These are phyloP conservation scores for Ctenochaetus hawaiiensis DNA, from an alignment of 2,797 vertebrate genomes.

Conservation along the genomic window DNA sequence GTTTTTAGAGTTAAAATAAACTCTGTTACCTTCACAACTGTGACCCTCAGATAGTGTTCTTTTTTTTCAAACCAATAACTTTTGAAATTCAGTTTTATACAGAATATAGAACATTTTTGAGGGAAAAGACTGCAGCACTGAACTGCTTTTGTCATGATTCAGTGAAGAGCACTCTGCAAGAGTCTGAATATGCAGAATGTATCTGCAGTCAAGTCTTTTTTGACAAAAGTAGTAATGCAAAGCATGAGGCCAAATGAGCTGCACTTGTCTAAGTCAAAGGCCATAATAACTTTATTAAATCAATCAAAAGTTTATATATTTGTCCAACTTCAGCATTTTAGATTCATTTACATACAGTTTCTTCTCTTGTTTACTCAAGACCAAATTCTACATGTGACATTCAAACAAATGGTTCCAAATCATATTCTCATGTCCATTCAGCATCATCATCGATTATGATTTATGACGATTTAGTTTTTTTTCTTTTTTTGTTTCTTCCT, in stretches of 20 bases:
- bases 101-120: not conserved
- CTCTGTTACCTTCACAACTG: not conserved
- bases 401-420: slow-evolving; percentile 56
- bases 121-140: not conserved
- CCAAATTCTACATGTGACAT: slow-evolving; percentile 13
- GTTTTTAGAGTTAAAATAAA: not conserved
- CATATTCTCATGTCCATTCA: slow-evolving; percentile 65
- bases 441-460: slow-evolving; percentile 76
- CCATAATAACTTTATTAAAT: not conserved
- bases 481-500: slow-evolving; percentile 61
- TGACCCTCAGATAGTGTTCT: not conserved
- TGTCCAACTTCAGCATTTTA: not conserved
- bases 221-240: not conserved
- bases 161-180: not conserved
- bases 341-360: slow-evolving; percentile 4
- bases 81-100: not conserved
- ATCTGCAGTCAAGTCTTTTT: not conserved
- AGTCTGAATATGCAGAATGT: not conserved
- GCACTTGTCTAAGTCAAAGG: not conserved
- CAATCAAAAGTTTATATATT: not conserved
- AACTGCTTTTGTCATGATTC: not conserved
- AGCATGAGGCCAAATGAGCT: not conserved
- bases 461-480: slow-evolving; percentile 76
- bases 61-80: not conserved
- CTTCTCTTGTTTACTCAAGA: slow-evolving; percentile 20